A percentile compares a stretch with the other conserved stretches of the same genome.
phyloP scores from a whole-genome alignment of 2,797 vertebrate species.

The Amphiprion clarkii region DNA sequence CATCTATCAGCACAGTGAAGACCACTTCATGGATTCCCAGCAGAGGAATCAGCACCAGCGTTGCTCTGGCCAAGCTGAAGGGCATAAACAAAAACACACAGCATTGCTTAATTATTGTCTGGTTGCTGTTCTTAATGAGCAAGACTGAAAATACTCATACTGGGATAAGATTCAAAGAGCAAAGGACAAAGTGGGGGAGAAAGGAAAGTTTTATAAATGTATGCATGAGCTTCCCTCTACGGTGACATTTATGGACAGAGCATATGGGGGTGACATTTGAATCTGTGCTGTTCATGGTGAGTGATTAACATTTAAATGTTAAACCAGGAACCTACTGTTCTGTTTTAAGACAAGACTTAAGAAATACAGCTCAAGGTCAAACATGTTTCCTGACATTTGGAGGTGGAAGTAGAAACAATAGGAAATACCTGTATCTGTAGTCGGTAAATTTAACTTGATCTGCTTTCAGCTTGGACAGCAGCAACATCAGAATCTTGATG shows the following conservation, averaged over 20 bases:
- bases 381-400: conserved; percentile 11
- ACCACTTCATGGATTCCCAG: conserved; percentile 94
- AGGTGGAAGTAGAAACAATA: background rate
- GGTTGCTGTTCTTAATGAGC: background rate
- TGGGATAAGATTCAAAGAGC: conserved; percentile 5
- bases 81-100: background rate
- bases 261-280: conserved; percentile 34
- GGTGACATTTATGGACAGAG: conserved; percentile 27
- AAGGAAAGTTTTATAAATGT: conserved; percentile 8
- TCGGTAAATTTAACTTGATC: conserved; percentile 93
- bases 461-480: conserved; percentile 96
- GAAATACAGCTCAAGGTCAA: conserved; percentile 17
- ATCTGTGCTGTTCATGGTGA: conserved; percentile 11
- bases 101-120: background rate
- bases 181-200: background rate
- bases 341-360: background rate
- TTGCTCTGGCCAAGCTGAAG: conserved; percentile 92
- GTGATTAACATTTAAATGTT: conserved; percentile 50
- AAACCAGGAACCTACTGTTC: conserved; percentile 6
- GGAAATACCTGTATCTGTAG: conserved; percentile 94
- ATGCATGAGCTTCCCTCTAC: conserved; percentile 4
- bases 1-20: conserved; percentile 91
- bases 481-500: conserved; percentile 93
- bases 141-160: background rate
- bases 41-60: conserved; percentile 93